These are phyloP conservation scores for Sinopyrophorus schimmeli DNA, from an alignment of 2,888 invertebrate species.

Conservation along the genomic window DNA sequence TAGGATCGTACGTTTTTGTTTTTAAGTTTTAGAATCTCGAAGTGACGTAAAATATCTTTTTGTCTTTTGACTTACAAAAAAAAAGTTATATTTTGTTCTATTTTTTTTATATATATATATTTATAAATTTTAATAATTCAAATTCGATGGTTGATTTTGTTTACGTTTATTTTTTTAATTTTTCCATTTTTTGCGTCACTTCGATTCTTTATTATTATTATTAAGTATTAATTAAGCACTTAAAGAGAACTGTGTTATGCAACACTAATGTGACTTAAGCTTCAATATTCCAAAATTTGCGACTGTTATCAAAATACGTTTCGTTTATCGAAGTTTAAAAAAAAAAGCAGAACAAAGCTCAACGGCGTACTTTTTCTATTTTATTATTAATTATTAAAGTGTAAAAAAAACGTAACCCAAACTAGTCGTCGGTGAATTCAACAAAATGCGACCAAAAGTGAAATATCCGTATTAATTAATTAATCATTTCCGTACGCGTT, in stretches of 20 bases:
- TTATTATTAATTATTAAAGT: too few species aligned
- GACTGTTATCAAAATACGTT: conserved; percentile 30
- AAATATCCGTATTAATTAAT: conserved; percentile 33
- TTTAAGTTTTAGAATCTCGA: conserved; percentile 23
- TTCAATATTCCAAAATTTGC: conserved; percentile 34
- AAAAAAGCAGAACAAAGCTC: conserved; percentile 32
- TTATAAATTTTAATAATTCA: conserved; percentile 12
- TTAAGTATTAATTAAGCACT: conserved; percentile 33
- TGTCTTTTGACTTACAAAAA: too few species aligned
- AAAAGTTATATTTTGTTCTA: conserved; percentile 15
- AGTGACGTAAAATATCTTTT: conserved; percentile 28
- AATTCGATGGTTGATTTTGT: too few species aligned
- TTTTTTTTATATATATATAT: conserved; percentile 14
- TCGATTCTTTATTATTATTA: conserved; percentile 17
- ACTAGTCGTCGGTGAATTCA: conserved; percentile 49
- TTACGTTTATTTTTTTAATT: conserved; percentile 10
- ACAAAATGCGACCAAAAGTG: conserved; percentile 48
- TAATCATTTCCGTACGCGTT: conserved; percentile 41
- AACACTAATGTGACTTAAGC: conserved; percentile 34
- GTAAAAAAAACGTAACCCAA: conserved; percentile 48
- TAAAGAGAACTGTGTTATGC: conserved; percentile 35
- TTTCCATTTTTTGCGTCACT: conserved; percentile 33
- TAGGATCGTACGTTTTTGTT: conserved; percentile 35
- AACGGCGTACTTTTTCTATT: conserved; percentile 30
- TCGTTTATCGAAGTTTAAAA: too few species aligned